Evolutionary conservation across 2,888 invertebrate genomes (phyloP).

Genomic region (Schizotus pectinicornis): DNA sequence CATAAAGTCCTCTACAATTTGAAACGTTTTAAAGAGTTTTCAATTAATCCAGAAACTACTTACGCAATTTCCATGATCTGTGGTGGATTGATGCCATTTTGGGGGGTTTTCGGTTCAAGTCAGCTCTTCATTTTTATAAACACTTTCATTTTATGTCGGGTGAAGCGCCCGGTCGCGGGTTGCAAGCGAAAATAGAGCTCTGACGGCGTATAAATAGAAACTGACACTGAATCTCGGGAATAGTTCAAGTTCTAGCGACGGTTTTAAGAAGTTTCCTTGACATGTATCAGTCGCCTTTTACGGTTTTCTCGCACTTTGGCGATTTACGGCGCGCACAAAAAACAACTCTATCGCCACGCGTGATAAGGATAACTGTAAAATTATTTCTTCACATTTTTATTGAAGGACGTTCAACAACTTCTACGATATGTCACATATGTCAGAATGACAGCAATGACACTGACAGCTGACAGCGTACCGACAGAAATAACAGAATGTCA

Average conservation of each 20-base stretch:
- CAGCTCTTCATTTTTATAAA: too few species aligned
- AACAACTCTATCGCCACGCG: slow-evolving; percentile 31
- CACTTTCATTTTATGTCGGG: too few species aligned
- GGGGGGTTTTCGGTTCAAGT: slow-evolving; percentile 2
- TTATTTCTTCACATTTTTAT: slow-evolving; percentile 24
- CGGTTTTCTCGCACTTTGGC: slow-evolving; percentile 34
- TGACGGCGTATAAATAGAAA: slow-evolving; percentile 34
- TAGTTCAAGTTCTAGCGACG: slow-evolving; percentile 27
- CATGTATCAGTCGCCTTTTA: slow-evolving; percentile 49
- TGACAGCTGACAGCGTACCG: too few species aligned
- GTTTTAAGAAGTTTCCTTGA: slow-evolving; percentile 46
- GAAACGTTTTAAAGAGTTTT: slow-evolving; percentile 23
- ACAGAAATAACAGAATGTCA: too few species aligned
- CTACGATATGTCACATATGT: not conserved
- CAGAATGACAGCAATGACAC: too few species aligned
- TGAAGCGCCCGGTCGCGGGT: not conserved
- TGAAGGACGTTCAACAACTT: slow-evolving; percentile 29
- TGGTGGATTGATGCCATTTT: slow-evolving; percentile 59
- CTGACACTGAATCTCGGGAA: slow-evolving; percentile 32
- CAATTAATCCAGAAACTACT: too few species aligned
- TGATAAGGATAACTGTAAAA: slow-evolving; percentile 37
- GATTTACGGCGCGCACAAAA: slow-evolving; percentile 26
- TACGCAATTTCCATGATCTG: slow-evolving; percentile 85
- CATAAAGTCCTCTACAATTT: slow-evolving; percentile 79
- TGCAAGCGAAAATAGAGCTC: slow-evolving; percentile 37